Evolutionary conservation across 2,113 vertebrate species (phyloP).

Genomic region (Tragelaphus buxtoni): DNA sequence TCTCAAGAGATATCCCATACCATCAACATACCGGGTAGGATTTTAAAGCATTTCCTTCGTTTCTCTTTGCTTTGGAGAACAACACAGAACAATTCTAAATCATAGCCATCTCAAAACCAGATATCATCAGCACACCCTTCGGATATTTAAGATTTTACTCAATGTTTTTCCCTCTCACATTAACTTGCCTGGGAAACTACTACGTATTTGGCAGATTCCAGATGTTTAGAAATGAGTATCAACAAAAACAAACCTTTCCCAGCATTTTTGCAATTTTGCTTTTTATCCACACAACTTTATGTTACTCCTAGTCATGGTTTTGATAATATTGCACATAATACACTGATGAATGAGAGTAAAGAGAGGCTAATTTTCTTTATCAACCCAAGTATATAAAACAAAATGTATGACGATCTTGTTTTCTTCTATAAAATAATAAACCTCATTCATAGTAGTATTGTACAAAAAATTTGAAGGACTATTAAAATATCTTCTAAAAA

Average conservation of each 20-base stretch:
- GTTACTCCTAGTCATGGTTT: background rate
- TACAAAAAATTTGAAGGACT: constrained; percentile 31
- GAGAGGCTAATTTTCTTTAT: background rate
- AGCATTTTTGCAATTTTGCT: background rate
- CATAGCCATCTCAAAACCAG: background rate
- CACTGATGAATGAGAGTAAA: background rate
- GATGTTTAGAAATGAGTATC: background rate
- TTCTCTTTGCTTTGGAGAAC: background rate
- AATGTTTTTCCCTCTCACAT: background rate
- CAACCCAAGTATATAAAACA: constrained; percentile 1
- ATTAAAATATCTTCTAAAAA: background rate
- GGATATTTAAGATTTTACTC: background rate
- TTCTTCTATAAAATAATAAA: background rate
- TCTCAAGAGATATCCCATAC: background rate
- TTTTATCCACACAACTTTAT: background rate
- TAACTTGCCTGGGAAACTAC: background rate
- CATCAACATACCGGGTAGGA: background rate
- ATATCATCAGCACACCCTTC: background rate
- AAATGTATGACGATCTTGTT: background rate
- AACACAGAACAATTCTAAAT: background rate
- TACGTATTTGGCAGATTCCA: background rate
- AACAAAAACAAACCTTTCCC: background rate
- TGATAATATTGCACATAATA: background rate
- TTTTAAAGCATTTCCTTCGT: background rate
- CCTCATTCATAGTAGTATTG: background rate